phyloP scores from a whole-genome alignment of 2,888 invertebrate species.

The Unio pictorum region DNA sequence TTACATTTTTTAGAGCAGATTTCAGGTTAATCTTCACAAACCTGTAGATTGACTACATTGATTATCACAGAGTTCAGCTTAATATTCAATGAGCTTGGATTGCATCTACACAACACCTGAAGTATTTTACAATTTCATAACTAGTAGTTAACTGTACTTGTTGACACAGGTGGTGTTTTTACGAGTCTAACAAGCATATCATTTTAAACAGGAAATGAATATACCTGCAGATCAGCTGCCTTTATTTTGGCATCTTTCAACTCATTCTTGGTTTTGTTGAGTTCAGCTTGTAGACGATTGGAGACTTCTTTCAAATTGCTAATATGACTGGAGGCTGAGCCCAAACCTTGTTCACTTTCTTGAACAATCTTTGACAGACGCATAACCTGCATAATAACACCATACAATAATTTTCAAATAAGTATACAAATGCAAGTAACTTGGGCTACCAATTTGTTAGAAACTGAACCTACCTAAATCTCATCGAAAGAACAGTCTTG shows the following conservation, averaged over 20 bases:
- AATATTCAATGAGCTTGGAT: no score
- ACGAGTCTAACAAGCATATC: not conserved
- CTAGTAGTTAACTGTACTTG: not conserved
- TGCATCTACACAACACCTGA: not conserved
- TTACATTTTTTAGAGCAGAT: no score
- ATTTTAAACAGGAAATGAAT: not conserved
- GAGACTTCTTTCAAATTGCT: conserved; percentile 58
- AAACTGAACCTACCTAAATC: no score
- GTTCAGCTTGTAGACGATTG: conserved; percentile 56
- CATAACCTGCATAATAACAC: conserved; percentile 48
- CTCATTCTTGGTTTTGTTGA: conserved; percentile 60
- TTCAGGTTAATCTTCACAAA: no score
- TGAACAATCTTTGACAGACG: conserved; percentile 57
- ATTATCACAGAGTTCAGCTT: no score
- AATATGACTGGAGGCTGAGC: conserved; percentile 61
- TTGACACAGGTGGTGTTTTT: not conserved
- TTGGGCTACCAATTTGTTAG: no score
- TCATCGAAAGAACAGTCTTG: no score
- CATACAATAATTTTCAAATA: no score
- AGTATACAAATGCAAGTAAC: no score
- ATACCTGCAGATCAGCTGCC: conserved; percentile 57
- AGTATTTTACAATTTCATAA: no score
- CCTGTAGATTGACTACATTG: no score
- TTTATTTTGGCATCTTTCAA: conserved; percentile 51
- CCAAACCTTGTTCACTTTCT: conserved; percentile 64